Percentiles rank a stretch among this genome's conserved stretches.
Evolutionary conservation across 1,140 invertebrate genomes (phyloP).

Genomic region (Gryon sp.): DNA sequence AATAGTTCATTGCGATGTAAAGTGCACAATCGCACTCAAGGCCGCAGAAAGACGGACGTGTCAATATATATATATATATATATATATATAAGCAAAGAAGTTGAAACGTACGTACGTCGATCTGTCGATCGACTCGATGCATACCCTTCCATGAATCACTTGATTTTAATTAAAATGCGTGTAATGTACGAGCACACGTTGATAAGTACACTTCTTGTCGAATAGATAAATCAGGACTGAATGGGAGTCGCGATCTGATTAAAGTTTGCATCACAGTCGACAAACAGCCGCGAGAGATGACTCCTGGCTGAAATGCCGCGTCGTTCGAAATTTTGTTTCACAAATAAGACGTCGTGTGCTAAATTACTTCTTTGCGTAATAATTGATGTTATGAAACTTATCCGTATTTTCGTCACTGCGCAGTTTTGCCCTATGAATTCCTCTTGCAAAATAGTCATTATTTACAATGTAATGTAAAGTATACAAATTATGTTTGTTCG

Average conservation of each 20-base stretch:
- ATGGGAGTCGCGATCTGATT: slow-evolving; percentile 57
- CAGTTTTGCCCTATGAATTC: not conserved
- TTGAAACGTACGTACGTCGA: not conserved
- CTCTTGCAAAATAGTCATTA: not conserved
- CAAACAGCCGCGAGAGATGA: too few species aligned
- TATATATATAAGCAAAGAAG: too few species aligned
- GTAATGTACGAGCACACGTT: slow-evolving; percentile 31
- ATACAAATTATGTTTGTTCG: too few species aligned
- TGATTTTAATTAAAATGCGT: slow-evolving; percentile 60
- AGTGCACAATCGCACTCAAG: slow-evolving; percentile 39
- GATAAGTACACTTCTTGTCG: slow-evolving; percentile 53
- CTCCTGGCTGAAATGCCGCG: too few species aligned
- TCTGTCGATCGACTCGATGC: slow-evolving; percentile 31
- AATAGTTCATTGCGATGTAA: slow-evolving; percentile 41
- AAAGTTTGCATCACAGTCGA: slow-evolving; percentile 55
- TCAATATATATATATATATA: too few species aligned
- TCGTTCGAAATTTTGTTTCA: slow-evolving; percentile 50
- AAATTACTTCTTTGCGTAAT: slow-evolving; percentile 56
- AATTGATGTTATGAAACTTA: slow-evolving; percentile 42
- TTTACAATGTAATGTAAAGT: too few species aligned
- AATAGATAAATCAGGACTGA: slow-evolving; percentile 60
- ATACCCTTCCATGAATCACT: slow-evolving; percentile 54
- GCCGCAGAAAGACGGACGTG: slow-evolving; percentile 35
- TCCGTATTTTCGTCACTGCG: slow-evolving; percentile 18
- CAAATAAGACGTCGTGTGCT: slow-evolving; percentile 29